Percentiles rank a stretch among this genome's conserved stretches.
phyloP scores from a whole-genome alignment of 2,888 invertebrate genomes.

The Idaea biselata region DNA sequence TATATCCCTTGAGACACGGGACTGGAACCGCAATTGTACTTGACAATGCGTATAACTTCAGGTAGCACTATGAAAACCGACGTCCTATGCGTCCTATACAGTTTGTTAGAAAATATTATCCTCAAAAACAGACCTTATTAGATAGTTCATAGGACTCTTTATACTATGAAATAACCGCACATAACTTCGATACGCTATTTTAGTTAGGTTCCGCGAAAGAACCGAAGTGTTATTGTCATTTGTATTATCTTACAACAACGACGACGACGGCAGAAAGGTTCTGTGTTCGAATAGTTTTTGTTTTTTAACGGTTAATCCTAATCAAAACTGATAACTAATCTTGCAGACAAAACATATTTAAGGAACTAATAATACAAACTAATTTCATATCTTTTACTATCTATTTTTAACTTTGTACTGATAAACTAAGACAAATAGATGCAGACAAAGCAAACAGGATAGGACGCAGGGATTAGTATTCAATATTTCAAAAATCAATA shows the following conservation, averaged over 20 bases:
- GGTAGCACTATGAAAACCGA: constrained; percentile 61
- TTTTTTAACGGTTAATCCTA: constrained; percentile 47
- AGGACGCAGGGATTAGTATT: constrained; percentile 36
- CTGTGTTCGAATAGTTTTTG: constrained; percentile 43
- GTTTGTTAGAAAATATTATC: constrained; percentile 16
- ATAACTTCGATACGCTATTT: constrained; percentile 23
- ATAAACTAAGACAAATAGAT: constrained; percentile 28
- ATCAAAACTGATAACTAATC: constrained; percentile 19
- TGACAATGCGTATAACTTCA: constrained; percentile 63
- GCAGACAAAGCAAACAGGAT: constrained; percentile 59
- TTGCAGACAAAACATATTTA: neutral
- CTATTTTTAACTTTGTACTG: constrained; percentile 5
- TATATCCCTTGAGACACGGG: constrained; percentile 54
- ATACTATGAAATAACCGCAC: constrained; percentile 10
- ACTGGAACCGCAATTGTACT: constrained; percentile 58
- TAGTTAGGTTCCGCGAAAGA: constrained; percentile 47
- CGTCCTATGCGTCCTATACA: constrained; percentile 36
- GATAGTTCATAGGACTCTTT: constrained; percentile 14
- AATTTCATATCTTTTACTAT: constrained; percentile 7
- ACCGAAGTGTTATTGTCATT: constrained; percentile 35
- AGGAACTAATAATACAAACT: constrained; percentile 5
- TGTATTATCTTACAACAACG: constrained; percentile 25
- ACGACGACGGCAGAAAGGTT: constrained; percentile 22
- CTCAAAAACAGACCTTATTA: constrained; percentile 29
- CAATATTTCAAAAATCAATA: constrained; percentile 64